These are phyloP conservation scores for Threskiornis aethiopicus DNA, from an alignment of 2,797 vertebrate species.

Conservation along the genomic window DNA sequence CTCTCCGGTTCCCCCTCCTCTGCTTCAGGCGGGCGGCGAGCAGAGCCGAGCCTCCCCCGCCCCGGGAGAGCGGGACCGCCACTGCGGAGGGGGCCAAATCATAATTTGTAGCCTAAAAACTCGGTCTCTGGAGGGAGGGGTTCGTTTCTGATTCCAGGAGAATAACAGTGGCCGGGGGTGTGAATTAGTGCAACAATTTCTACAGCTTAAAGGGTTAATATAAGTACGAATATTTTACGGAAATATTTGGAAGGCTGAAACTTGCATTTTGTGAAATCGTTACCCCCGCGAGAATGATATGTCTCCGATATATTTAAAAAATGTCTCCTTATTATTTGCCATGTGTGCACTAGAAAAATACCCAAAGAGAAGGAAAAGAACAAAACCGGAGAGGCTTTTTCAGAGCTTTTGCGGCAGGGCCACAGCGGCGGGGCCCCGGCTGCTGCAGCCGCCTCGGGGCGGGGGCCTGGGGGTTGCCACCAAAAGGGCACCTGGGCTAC, in stretches of 20 bases:
- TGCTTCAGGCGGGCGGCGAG: neutral
- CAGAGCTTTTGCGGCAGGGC: neutral
- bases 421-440: no score
- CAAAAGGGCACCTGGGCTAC: neutral
- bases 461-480: neutral
- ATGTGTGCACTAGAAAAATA: neutral
- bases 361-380: neutral
- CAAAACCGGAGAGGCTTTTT: neutral
- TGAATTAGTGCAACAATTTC: neutral
- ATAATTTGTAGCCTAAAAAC: neutral
- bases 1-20: neutral
- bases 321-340: neutral
- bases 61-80: neutral
- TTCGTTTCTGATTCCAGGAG: neutral
- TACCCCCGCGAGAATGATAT: accelerated
- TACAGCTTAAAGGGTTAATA: accelerated
- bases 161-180: neutral
- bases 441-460: no score
- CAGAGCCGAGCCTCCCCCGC: neutral
- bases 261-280: neutral
- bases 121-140: neutral
- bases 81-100: neutral
- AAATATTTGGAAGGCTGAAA: neutral
- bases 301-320: neutral
- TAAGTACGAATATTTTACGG: neutral